Evolutionary conservation across 2,797 vertebrate genomes (phyloP), one percentile per base, ranked within the genome.

Genomic region (Neosilurus mollespiculum): DNA sequence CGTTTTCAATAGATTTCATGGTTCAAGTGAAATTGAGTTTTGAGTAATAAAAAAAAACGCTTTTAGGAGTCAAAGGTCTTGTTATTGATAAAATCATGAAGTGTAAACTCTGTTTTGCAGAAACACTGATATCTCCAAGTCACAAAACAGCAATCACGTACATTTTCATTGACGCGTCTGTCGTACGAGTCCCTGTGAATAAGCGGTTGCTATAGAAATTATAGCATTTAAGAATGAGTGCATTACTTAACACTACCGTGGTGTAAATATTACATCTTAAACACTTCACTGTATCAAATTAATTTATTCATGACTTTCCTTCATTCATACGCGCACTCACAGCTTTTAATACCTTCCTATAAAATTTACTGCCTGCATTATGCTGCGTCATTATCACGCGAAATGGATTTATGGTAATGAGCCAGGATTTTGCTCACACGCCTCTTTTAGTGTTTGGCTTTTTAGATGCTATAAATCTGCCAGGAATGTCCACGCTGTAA

Each of bases 391-490:
- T 87, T 49, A 86, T 79, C 82, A 43, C 69, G 73, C 73, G 87
- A 85, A 89, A 87, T 85, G 83, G 80, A 86, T 90, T 87, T 76
- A 88, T 90, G 82, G 61, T 88, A 89, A 89, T 89, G 85, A 87
- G 16, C 70, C 70, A 85, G 43, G 26, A 11, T 80, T 87, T 85
- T 56, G 58, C 83, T 82, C 73, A 83, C 65, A 81, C 81, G 51
- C 89, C 72, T 26, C 61, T 67, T 91, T 72, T 82, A 59, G 80
- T 43, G 0, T 37, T 70, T 71, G 87, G 81, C 83, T 72, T 83
- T 78, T 84, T 85, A 79, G 81, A 65, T 56, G 79, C 81, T 79
- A 66, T 88, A 61, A 90, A 88, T 89, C 86, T 80, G 72, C 83
- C 51, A 75, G 53, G 82, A 88, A 75, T 83, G 51, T 88, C 78